A percentile compares a stretch with the other conserved stretches of the same genome.
phyloP scores from a whole-genome alignment of 1,140 invertebrate genomes.

The Trigoniulus corallinus region DNA sequence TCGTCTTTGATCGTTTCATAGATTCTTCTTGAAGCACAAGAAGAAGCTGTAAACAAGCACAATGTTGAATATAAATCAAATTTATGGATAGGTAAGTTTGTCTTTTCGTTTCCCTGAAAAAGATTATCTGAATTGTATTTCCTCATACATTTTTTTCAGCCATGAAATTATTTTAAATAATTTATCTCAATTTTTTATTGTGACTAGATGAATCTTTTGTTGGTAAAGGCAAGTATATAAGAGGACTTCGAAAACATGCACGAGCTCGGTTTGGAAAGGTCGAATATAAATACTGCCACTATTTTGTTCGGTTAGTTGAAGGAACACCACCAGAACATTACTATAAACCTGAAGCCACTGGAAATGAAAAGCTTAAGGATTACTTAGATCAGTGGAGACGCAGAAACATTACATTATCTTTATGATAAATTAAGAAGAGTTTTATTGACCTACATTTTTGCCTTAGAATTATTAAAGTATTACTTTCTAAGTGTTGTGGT shows the following conservation, averaged over 20 bases:
- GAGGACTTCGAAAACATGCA: conserved; percentile 68
- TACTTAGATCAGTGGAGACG: conserved; percentile 40
- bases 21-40: conserved; percentile 57
- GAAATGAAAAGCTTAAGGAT: conserved; percentile 49
- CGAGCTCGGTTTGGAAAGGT: conserved; percentile 46
- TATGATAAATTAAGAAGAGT: no score
- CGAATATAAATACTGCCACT: conserved; percentile 64
- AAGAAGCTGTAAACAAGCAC: conserved; percentile 67
- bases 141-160: background rate
- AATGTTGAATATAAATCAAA: conserved; percentile 92
- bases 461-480: no score
- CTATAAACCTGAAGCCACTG: conserved; percentile 41
- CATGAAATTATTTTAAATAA: conserved; percentile 1
- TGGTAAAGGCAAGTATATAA: conserved; percentile 52
- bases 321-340: conserved; percentile 71
- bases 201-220: conserved; percentile 64
- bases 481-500: no score
- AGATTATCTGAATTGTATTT: background rate
- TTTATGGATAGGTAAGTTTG: conserved; percentile 78
- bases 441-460: no score
- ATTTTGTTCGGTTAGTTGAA: conserved; percentile 80
- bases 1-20: conserved; percentile 1
- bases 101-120: background rate
- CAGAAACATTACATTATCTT: conserved; percentile 13
- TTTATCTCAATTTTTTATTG: background rate